Evolutionary conservation across 1,140 invertebrate genomes (phyloP).

Genomic region (Periplaneta americana): DNA sequence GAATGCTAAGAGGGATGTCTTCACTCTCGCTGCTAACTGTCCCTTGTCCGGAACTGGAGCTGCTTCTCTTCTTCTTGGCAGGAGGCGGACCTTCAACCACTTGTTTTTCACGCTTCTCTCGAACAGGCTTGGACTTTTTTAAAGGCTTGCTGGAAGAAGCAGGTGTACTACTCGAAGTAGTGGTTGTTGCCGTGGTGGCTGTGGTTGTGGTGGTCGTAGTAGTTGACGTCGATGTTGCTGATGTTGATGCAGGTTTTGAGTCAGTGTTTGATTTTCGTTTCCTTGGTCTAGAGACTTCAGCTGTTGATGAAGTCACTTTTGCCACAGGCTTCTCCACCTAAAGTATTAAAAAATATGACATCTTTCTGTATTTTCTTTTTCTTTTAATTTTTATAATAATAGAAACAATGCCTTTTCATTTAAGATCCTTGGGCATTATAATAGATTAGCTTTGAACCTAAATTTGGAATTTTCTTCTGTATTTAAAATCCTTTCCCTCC

Average conservation of each 20-base stretch:
- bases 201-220: not conserved
- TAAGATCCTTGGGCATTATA: not conserved
- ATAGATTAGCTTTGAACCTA: not conserved
- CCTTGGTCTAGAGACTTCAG: not conserved
- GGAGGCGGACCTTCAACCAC: not conserved
- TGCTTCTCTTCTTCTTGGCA: not conserved
- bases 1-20: conserved; percentile 8
- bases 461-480: not conserved
- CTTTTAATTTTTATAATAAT: not conserved
- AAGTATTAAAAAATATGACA: not conserved
- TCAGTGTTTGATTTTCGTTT: not conserved
- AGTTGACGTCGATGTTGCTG: not conserved
- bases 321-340: not conserved
- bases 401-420: not conserved
- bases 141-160: not conserved
- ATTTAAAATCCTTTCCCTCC: too few species aligned
- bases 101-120: not conserved
- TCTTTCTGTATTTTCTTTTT: not conserved
- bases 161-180: not conserved
- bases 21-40: conserved; percentile 4
- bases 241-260: not conserved
- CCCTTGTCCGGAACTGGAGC: not conserved
- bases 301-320: not conserved
- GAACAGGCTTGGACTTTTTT: not conserved
- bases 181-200: not conserved